These are phyloP conservation scores for Apteryx mantelli DNA, from an alignment of 2,113 vertebrate genomes.

Conservation along the genomic window DNA sequence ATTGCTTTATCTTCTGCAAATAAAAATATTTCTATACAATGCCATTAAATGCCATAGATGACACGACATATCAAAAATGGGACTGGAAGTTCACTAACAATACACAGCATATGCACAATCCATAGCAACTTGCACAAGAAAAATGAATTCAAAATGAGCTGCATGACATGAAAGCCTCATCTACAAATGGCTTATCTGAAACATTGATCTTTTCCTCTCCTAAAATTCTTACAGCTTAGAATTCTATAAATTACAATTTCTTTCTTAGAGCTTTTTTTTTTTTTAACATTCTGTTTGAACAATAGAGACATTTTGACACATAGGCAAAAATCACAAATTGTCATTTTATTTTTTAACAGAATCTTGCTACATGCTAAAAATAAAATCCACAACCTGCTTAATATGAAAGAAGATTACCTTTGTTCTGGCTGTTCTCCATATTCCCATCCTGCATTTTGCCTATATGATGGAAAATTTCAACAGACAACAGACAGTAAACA, in stretches of 20 bases:
- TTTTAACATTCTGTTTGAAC: neutral
- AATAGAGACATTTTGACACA: neutral
- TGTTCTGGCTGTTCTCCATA: slow-evolving; percentile 99
- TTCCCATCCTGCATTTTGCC: slow-evolving; percentile 99
- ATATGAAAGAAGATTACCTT: slow-evolving; percentile 91
- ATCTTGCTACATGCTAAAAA: slow-evolving; percentile 31
- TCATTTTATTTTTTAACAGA: neutral
- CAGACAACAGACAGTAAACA: slow-evolving; percentile 94
- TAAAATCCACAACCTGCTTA: slow-evolving; percentile 45
- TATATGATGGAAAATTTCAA: slow-evolving; percentile 96
- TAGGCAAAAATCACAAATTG: neutral
- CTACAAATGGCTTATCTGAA: neutral
- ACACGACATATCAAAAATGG: neutral
- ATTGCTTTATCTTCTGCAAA: neutral
- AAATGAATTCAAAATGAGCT: neutral
- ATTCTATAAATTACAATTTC: neutral
- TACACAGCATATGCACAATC: neutral
- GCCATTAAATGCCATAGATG: slow-evolving; percentile 6
- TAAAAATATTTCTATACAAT: neutral
- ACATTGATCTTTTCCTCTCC: neutral
- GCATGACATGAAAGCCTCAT: neutral
- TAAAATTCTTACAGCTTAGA: neutral
- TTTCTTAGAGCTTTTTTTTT: neutral
- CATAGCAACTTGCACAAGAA: neutral
- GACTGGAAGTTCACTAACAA: neutral